These are phyloP conservation scores for Danio jaintianensis DNA, from an alignment of 2,797 vertebrate species.

Conservation along the genomic window DNA sequence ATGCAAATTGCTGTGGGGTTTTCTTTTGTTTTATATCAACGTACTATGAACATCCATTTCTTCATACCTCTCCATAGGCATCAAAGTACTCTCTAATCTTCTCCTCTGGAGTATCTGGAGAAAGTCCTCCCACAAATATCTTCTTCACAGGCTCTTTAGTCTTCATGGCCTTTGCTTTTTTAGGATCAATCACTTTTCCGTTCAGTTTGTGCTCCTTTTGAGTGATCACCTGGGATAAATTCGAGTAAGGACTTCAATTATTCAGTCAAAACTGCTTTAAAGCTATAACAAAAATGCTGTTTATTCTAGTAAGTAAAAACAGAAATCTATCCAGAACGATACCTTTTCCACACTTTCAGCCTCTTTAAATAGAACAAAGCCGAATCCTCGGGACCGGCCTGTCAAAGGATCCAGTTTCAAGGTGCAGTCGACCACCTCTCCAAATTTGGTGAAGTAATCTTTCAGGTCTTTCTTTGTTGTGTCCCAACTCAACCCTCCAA, in stretches of 20 bases:
- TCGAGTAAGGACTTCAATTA: background rate
- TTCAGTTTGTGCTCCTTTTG: conserved; percentile 99
- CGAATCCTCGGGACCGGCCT: conserved; percentile 89
- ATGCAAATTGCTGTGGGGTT: background rate
- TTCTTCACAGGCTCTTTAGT: conserved; percentile 98
- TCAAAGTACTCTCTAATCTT: conserved; percentile 98
- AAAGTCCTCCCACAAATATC: conserved; percentile 98
- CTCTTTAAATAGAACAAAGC: conserved; percentile 90
- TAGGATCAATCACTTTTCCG: conserved; percentile 98
- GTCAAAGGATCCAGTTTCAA: conserved; percentile 92
- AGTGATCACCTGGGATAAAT: conserved; percentile 85
- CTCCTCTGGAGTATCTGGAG: conserved; percentile 96
- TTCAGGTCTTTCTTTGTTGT: conserved; percentile 93
- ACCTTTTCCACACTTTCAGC: conserved; percentile 91
- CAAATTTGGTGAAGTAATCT: conserved; percentile 91
- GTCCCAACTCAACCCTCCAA: conserved; percentile 93
- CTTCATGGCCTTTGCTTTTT: conserved; percentile 99
- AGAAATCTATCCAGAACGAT: conserved; percentile 44
- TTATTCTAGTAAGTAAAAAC: too few species aligned
- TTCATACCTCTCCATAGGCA: conserved; percentile 92
- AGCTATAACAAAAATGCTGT: background rate
- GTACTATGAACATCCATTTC: background rate
- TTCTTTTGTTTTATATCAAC: background rate
- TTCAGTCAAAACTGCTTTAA: background rate
- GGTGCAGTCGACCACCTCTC: conserved; percentile 91